These are phyloP conservation scores for Ctenopoma multispine DNA, from an alignment of 2,797 vertebrate genomes.

Conservation along the genomic window DNA sequence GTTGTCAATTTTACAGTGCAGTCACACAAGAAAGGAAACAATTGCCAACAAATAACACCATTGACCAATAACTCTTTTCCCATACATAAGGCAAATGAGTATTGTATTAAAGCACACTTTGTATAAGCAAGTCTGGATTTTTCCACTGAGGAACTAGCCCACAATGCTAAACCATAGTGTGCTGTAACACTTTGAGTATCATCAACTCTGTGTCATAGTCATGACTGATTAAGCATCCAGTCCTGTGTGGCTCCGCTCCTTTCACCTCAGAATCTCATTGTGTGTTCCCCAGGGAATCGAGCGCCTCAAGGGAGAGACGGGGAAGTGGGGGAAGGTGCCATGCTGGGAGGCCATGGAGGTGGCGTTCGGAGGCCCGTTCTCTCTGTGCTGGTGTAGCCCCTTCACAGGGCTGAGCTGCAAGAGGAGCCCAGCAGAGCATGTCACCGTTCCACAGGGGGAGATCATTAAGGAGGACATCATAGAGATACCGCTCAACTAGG, in stretches of 20 bases:
- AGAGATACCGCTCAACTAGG: constrained; percentile 80
- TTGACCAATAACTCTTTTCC: not conserved
- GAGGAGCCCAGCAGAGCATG: constrained; percentile 35
- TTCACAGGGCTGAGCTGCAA: constrained; percentile 85
- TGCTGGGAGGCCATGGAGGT: constrained; percentile 88
- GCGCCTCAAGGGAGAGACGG: constrained; percentile 91
- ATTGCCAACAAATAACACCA: constrained; percentile 1
- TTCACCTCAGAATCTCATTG: constrained; percentile 24
- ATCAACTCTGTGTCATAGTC: not conserved
- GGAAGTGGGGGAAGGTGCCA: constrained; percentile 85
- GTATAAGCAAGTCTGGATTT: not conserved
- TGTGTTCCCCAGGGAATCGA: constrained; percentile 90
- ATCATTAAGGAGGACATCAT: constrained; percentile 85
- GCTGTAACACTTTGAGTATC: constrained; percentile 13
- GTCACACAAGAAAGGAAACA: not conserved
- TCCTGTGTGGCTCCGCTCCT: not conserved
- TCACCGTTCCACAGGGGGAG: constrained; percentile 74
- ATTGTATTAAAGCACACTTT: not conserved
- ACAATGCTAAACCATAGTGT: constrained; percentile 14
- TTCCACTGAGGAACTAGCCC: constrained; percentile 41
- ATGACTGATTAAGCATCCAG: constrained; percentile 36
- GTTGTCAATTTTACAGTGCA: not conserved
- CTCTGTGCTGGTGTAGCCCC: constrained; percentile 91
- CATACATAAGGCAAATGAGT: not conserved
- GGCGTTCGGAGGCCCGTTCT: constrained; percentile 88